phyloP scores from a whole-genome alignment of 2,888 invertebrate genomes.

The Drosophila eohydei region DNA sequence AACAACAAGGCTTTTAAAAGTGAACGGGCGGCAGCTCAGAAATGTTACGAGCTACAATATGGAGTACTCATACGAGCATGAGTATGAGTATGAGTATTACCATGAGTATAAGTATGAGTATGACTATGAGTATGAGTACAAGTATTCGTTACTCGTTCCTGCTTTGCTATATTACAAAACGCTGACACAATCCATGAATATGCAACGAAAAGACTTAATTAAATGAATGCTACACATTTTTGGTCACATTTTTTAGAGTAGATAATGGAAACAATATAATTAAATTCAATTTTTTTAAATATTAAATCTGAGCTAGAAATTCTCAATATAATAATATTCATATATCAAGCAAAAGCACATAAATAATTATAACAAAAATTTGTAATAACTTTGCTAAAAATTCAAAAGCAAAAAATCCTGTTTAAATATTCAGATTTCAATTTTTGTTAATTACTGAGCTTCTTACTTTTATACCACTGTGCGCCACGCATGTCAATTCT shows the following conservation, averaged over 20 bases:
- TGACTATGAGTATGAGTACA: not conserved
- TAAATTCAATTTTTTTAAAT: no score
- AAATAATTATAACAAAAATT: not conserved
- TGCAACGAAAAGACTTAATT: not conserved
- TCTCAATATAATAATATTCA: no score
- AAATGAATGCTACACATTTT: not conserved
- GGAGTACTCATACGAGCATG: not conserved
- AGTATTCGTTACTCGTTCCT: not conserved
- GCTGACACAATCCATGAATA: not conserved
- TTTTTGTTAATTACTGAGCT: no score
- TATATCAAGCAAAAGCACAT: no score
- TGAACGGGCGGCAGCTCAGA: conserved; percentile 53
- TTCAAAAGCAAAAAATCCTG: no score
- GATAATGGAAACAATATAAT: no score
- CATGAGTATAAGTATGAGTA: not conserved
- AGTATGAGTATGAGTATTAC: not conserved
- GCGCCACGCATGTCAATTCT: conserved; percentile 21
- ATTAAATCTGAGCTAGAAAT: no score
- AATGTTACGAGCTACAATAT: conserved; percentile 6
- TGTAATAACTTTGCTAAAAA: no score
- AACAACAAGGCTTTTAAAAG: conserved; percentile 51
- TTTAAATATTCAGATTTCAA: no score
- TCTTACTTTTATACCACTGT: conserved; percentile 32
- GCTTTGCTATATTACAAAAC: not conserved
- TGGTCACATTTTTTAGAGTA: no score